Evolutionary conservation across 2,888 invertebrate genomes (phyloP), one percentile per base, ranked within the genome.

Genomic region (Dascillus cervinus): DNA sequence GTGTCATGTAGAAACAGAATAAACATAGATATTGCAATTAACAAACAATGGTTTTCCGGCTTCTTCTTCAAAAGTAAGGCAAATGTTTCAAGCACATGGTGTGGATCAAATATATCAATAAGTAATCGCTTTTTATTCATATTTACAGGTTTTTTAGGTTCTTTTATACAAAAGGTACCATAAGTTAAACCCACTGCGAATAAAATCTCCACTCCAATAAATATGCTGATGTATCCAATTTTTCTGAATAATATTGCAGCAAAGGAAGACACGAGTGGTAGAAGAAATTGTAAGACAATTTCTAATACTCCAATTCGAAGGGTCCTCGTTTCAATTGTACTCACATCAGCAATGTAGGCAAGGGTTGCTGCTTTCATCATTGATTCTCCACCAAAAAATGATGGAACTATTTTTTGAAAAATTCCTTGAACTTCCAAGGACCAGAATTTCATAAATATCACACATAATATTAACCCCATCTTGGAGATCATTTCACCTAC

Each of bases 291-390:
- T 4, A 62, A 43, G 4, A 58, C 47, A 21, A 62, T 61, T 39
- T 63, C 61, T 8, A 76, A 67, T n/a, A 75, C 51, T n/a, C 77
- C 78, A 25, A 78, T 66, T 49, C 78, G 64, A 26, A 78, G 66
- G 2, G 78, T 77, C 13, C 78, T 65, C 41, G 71, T 67, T 45
- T 76, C 72, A 9, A 70, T 34, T 1, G 72, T 65, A 19, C 77
- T 64, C 3, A 62, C 56, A 43, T 65, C 65, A 2, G 64, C 63
- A 11, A 65, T 56, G 35, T 65, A 65, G 2, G 64, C 53, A 34
- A 56, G 64, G 3, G 55, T 48, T 8, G 62, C 60, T 56, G 64
- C 61, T 6, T 60, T 51, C 10, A 64, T 33, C 49, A 62, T 56
- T 1, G 75, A 67, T 39, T 67, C 62, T 11, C 77, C 75, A 13